Percentiles rank a stretch among this genome's conserved stretches.
phyloP scores from a whole-genome alignment of 2,797 vertebrate species.

The Anisognathus igniventris region DNA sequence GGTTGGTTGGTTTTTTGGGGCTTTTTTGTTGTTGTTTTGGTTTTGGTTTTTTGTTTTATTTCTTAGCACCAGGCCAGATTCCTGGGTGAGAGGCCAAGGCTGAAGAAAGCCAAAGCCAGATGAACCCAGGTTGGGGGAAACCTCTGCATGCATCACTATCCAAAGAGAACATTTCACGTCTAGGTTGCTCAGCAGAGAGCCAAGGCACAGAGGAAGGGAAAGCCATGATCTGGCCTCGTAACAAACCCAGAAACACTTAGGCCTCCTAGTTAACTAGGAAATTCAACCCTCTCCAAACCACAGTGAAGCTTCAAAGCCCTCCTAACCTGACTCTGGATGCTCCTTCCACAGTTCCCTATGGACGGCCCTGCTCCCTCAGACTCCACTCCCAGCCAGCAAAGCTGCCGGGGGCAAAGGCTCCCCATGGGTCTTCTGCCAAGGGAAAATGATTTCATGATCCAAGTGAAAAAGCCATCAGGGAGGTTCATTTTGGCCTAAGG shows the following conservation, averaged over 20 bases:
- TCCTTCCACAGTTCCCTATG: not conserved
- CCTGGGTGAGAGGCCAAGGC: constrained; percentile 15
- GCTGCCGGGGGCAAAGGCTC: not conserved
- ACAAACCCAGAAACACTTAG: constrained; percentile 34
- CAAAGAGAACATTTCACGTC: not conserved
- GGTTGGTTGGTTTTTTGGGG: not conserved
- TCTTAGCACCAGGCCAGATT: not conserved
- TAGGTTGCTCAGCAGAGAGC: not conserved
- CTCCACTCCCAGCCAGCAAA: not conserved
- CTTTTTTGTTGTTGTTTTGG: not conserved
- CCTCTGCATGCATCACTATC: not conserved
- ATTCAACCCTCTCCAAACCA: constrained; percentile 24
- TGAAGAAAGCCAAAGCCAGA: not conserved
- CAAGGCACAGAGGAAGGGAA: not conserved
- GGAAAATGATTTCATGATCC: not conserved
- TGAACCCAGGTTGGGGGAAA: not conserved
- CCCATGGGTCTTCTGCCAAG: not conserved
- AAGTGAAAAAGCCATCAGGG: not conserved
- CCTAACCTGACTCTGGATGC: constrained; percentile 22
- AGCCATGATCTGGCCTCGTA: not conserved
- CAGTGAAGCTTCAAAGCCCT: constrained; percentile 32
- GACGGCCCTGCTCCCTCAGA: not conserved
- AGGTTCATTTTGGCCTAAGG: not conserved
- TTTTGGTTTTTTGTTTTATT: not conserved
- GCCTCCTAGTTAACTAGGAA: constrained; percentile 28